A percentile compares a stretch with the other conserved stretches of the same genome.
Evolutionary conservation across 2,113 vertebrate species (phyloP).

Genomic region (Pteruthius melanotis): DNA sequence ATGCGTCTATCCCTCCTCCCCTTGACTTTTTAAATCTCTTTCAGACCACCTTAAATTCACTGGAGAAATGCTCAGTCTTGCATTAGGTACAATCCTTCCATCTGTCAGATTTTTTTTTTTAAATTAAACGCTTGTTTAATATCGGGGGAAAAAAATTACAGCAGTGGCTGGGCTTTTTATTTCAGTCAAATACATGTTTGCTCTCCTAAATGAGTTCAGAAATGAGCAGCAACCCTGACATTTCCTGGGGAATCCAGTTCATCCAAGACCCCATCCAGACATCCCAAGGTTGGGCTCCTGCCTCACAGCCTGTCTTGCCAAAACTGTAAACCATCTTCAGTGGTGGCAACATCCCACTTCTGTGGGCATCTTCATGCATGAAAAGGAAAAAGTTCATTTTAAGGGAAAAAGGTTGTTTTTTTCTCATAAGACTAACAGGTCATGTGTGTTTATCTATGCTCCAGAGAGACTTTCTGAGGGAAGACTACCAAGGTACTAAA

Average conservation of each 20-base stretch:
- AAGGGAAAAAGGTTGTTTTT: accelerated
- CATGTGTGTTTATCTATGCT: neutral
- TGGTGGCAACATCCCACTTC: neutral
- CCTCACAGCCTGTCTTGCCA: neutral
- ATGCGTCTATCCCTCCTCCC: neutral
- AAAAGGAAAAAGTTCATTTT: neutral
- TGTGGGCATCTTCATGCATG: neutral
- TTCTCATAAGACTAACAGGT: neutral
- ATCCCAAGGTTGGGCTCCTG: neutral
- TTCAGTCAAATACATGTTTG: neutral
- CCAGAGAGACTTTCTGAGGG: neutral
- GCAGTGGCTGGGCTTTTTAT: neutral
- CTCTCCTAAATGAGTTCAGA: neutral
- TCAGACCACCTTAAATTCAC: slow-evolving; percentile 19
- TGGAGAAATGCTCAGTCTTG: neutral
- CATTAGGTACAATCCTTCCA: slow-evolving; percentile 22
- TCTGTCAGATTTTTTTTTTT: neutral
- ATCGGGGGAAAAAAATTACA: neutral
- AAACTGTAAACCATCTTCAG: neutral
- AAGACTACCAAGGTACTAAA: neutral
- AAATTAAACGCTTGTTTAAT: neutral
- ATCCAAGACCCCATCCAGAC: neutral
- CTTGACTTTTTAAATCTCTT: neutral
- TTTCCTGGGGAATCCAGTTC: neutral
- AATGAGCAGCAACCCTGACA: neutral